These are phyloP conservation scores for Pentamera pediparva DNA, from an alignment of 53 echinoderm and acorn worm genomes.

Conservation along the genomic window DNA sequence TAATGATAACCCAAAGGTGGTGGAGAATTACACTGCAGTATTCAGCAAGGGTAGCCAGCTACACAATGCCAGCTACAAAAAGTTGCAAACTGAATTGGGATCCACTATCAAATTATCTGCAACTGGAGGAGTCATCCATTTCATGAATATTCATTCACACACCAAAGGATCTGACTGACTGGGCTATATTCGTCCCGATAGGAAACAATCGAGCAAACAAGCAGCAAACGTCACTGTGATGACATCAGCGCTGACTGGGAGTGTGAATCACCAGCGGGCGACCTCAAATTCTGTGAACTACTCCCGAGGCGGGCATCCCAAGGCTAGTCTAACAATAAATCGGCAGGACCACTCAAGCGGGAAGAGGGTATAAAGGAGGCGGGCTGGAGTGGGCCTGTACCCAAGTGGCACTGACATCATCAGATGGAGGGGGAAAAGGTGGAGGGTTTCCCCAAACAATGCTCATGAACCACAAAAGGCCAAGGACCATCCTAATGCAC, in stretches of 20 bases:
- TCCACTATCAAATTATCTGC: neutral
- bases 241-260: neutral
- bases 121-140: constrained; percentile 3
- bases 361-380: neutral
- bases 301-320: too few species aligned
- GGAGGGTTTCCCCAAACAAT: too few species aligned
- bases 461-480: too few species aligned
- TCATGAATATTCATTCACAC: constrained; percentile 1
- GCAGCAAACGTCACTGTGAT: constrained; percentile 5
- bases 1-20: neutral
- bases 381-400: neutral
- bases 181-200: neutral
- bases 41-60: neutral
- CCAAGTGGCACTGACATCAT: neutral
- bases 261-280: neutral
- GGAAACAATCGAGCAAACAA: neutral
- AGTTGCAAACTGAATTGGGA: neutral
- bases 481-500: too few species aligned
- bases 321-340: too few species aligned
- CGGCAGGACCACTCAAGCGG: neutral
- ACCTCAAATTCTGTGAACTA: neutral
- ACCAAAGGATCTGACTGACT: neutral
- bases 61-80: neutral
- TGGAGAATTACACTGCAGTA: neutral
- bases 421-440: too few species aligned